A percentile compares a stretch with the other conserved stretches of the same genome.
Evolutionary conservation across 2,888 invertebrate genomes (phyloP).

Genomic region (Leptothorax acervorum): DNA sequence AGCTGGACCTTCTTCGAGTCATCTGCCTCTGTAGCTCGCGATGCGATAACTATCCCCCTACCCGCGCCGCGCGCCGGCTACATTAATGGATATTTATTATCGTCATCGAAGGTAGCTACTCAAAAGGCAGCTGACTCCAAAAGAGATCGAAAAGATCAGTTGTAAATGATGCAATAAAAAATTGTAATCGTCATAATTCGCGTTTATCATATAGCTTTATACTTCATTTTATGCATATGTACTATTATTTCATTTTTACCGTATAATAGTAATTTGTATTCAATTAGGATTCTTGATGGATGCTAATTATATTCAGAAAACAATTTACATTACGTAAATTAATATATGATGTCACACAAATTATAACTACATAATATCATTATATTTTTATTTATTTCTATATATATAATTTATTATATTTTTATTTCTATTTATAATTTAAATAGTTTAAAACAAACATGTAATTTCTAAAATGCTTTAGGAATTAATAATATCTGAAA

Average conservation of each 20-base stretch:
- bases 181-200: constrained; percentile 13
- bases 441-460: neutral
- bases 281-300: neutral
- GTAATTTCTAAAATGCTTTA: neutral
- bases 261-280: neutral
- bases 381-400: neutral
- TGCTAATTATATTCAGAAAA: neutral
- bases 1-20: constrained; percentile 84
- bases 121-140: constrained; percentile 72
- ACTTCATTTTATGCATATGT: neutral
- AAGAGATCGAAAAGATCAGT: constrained; percentile 60
- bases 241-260: neutral
- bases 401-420: neutral
- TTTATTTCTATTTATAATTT: neutral
- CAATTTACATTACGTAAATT: neutral
- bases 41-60: constrained; percentile 84
- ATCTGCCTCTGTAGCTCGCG: constrained; percentile 83
- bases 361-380: neutral
- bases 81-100: constrained; percentile 85
- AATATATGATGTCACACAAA: neutral
- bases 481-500: neutral
- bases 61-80: constrained; percentile 62
- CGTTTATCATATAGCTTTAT: constrained; percentile 8
- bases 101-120: constrained; percentile 78
- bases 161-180: constrained; percentile 60